These are phyloP conservation scores for Turritopsis rubra DNA, from an alignment of 30 jellyfish, hydroid and myxozoan genomes.

Conservation along the genomic window DNA sequence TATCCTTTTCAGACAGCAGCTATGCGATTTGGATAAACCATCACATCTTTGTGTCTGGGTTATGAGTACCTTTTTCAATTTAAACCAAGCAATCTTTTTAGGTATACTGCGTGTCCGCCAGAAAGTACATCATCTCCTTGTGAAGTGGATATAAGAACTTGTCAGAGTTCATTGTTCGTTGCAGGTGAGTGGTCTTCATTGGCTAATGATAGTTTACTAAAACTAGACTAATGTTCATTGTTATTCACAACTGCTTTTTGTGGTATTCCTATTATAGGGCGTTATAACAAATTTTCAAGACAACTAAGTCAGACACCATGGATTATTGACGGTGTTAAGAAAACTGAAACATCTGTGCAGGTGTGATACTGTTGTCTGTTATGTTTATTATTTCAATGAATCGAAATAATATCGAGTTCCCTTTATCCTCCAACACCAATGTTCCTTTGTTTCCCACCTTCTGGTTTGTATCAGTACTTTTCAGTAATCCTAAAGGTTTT, in stretches of 20 bases:
- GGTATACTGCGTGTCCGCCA: slow-evolving; percentile 67
- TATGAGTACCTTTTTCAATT: not conserved
- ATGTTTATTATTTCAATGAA: not conserved
- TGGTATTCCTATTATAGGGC: no score
- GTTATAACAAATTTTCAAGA: slow-evolving; percentile 75
- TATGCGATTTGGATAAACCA: not conserved
- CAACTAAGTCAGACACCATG: slow-evolving; percentile 83
- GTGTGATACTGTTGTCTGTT: slow-evolving; percentile 23
- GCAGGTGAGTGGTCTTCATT: slow-evolving; percentile 41
- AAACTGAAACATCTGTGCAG: slow-evolving; percentile 75
- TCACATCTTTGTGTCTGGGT: not conserved
- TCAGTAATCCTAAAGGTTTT: no score
- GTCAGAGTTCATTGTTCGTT: slow-evolving; percentile 42
- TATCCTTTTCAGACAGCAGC: no score
- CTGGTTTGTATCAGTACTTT: not conserved
- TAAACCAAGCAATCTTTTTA: not conserved
- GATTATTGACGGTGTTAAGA: slow-evolving; percentile 77
- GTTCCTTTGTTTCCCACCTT: no score
- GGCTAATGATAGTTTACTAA: not conserved
- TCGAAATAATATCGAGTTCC: no score
- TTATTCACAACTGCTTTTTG: no score
- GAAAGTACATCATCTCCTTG: slow-evolving; percentile 33
- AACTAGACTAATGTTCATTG: not conserved
- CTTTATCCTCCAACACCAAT: no score
- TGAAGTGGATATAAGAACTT: slow-evolving; percentile 28